Conservation (phyloP, 2,888 invertebrate species). For the Trachelus troglodyta region DNA sequence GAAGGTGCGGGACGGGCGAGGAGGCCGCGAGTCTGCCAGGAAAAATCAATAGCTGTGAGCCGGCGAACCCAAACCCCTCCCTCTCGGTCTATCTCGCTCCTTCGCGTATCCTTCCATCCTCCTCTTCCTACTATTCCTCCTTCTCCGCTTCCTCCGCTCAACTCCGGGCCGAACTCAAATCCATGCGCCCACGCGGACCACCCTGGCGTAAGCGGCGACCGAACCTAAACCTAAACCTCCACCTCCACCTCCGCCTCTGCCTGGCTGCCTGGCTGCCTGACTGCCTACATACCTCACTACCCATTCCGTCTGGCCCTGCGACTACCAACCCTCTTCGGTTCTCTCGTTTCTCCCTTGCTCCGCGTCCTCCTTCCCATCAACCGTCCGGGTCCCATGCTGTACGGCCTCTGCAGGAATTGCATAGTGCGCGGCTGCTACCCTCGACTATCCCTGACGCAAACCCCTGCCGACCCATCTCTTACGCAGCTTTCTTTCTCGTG, state of each 20-base stretch:
- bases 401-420: constrained; percentile 7
- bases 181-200: constrained; percentile 40
- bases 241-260: constrained; percentile 20
- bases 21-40: constrained; percentile 64
- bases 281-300: too few relatives aligned
- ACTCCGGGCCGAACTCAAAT: constrained; percentile 48
- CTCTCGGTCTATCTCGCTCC: constrained; percentile 35
- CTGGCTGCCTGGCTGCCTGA: not conserved
- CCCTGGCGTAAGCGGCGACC: constrained; percentile 47
- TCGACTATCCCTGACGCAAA: too few relatives aligned
- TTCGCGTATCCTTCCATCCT: constrained; percentile 30
- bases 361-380: not conserved
- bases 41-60: constrained; percentile 66
- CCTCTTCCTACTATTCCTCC: constrained; percentile 24
- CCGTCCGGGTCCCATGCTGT: not conserved
- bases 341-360: not conserved
- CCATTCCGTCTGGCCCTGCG: too few relatives aligned
- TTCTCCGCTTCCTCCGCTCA: constrained; percentile 16
- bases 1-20: constrained; percentile 40
- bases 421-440: too few relatives aligned
- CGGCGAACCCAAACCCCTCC: constrained; percentile 62
- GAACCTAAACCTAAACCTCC: constrained; percentile 47
- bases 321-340: too few relatives aligned
- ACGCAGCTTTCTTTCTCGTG: constrained; percentile 24
- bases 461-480: too few relatives aligned